These are phyloP conservation scores for Synergus gifuensis DNA, from an alignment of 2,888 invertebrate species.

Conservation along the genomic window DNA sequence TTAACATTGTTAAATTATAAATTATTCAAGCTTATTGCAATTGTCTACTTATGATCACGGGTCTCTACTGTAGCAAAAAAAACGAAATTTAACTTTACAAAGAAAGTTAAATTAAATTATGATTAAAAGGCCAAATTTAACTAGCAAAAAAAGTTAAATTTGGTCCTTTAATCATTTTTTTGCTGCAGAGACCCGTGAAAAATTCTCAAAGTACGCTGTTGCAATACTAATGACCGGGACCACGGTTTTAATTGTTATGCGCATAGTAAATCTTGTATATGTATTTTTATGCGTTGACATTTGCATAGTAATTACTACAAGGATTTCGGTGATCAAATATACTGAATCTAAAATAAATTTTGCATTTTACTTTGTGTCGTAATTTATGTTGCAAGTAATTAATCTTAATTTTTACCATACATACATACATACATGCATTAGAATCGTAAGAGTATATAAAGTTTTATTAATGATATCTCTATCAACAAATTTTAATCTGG, in stretches of 20 bases:
- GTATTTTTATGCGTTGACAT: conserved; percentile 29
- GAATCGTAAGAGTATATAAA: too few relatives aligned
- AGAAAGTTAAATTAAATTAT: too few relatives aligned
- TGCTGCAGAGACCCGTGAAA: not conserved
- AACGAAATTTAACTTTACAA: too few relatives aligned
- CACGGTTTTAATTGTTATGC: conserved; percentile 23
- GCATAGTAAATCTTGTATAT: conserved; percentile 19
- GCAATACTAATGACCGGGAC: conserved; percentile 15
- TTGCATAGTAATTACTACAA: conserved; percentile 26
- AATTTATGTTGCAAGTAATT: not conserved
- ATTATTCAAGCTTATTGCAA: too few relatives aligned
- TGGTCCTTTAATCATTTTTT: not conserved
- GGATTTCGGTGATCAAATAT: conserved; percentile 14
- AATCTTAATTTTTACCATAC: not conserved
- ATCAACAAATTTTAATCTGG: too few relatives aligned
- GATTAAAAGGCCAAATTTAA: too few relatives aligned
- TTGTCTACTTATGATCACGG: too few relatives aligned
- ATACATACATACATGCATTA: too few relatives aligned
- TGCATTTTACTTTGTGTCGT: not conserved
- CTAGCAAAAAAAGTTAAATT: too few relatives aligned
- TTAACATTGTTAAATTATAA: too few relatives aligned
- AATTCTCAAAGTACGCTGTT: conserved; percentile 3
- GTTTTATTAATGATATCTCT: too few relatives aligned
- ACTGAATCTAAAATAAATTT: conserved; percentile 1
- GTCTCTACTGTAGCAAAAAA: too few relatives aligned